phyloP scores from a whole-genome alignment of 2,113 vertebrate genomes.

The Ancistrus triradiatus region DNA sequence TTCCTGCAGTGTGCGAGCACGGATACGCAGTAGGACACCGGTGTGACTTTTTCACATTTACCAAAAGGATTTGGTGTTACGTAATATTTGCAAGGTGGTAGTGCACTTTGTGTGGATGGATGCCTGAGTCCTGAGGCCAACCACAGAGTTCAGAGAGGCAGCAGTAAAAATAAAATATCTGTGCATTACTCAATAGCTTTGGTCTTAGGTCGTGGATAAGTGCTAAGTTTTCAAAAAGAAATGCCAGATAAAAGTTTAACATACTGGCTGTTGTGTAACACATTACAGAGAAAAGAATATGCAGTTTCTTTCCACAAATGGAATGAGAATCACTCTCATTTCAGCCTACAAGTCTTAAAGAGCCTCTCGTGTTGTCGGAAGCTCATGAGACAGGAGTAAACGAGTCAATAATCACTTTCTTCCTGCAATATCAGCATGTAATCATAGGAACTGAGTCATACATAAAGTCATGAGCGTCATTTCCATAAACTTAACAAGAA shows the following conservation, averaged over 20 bases:
- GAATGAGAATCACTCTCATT: background rate
- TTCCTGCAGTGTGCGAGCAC: too few species aligned
- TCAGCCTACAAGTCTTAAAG: background rate
- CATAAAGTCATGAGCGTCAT: background rate
- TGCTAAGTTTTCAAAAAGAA: too few species aligned
- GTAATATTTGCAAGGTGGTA: background rate
- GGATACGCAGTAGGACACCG: too few species aligned
- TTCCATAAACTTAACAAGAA: background rate
- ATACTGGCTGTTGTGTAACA: too few species aligned
- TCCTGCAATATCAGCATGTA: too few species aligned
- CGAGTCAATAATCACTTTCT: slow-evolving; percentile 3
- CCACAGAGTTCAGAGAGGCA: too few species aligned
- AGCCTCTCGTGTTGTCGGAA: background rate
- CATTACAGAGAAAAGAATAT: background rate
- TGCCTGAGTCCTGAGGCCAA: too few species aligned
- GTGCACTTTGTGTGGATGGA: background rate
- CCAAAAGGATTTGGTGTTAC: background rate
- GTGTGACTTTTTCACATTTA: slow-evolving; percentile 1
- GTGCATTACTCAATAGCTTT: too few species aligned
- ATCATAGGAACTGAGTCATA: too few species aligned
- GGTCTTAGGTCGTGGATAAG: too few species aligned
- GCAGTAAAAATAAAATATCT: background rate
- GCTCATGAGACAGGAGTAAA: background rate
- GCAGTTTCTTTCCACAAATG: background rate
- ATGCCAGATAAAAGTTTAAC: too few species aligned